These are phyloP conservation scores for Phrynocephalus vlangalii DNA, from an alignment of 2,797 vertebrate genomes.

Conservation along the genomic window DNA sequence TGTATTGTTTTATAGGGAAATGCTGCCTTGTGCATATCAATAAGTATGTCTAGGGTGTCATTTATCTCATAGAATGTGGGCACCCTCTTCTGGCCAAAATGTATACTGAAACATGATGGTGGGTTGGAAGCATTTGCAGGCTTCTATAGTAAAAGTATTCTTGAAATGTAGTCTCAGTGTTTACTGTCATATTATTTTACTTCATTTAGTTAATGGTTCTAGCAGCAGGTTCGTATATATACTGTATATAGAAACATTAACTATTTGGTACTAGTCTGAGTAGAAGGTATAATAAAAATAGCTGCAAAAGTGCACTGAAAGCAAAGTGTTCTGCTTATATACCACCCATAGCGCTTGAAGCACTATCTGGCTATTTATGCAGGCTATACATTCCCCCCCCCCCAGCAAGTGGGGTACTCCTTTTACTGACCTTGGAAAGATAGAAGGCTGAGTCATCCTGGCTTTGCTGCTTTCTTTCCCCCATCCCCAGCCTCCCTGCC, in stretches of 20 bases:
- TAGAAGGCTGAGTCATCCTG: no score
- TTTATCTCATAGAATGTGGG: background rate
- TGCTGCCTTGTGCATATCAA: background rate
- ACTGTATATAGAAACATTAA: no score
- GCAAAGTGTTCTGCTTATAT: no score
- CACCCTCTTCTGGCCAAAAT: constrained; percentile 31
- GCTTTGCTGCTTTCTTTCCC: no score
- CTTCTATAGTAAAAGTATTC: background rate
- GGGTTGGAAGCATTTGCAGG: background rate
- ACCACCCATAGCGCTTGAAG: no score
- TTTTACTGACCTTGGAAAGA: no score
- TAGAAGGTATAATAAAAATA: background rate
- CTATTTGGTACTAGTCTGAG: background rate
- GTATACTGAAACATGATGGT: background rate
- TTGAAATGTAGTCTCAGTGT: background rate
- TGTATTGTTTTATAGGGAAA: background rate
- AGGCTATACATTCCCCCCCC: no score
- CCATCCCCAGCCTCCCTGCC: no score
- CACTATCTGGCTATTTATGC: no score
- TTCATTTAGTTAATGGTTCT: constrained; percentile 1
- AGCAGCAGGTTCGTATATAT: background rate
- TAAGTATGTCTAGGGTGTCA: background rate
- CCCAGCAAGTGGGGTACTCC: no score
- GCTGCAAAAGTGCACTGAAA: background rate
- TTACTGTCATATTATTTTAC: background rate